Conservation (phyloP, 1,140 invertebrate genomes). For the Acarapis woodi region DNA sequence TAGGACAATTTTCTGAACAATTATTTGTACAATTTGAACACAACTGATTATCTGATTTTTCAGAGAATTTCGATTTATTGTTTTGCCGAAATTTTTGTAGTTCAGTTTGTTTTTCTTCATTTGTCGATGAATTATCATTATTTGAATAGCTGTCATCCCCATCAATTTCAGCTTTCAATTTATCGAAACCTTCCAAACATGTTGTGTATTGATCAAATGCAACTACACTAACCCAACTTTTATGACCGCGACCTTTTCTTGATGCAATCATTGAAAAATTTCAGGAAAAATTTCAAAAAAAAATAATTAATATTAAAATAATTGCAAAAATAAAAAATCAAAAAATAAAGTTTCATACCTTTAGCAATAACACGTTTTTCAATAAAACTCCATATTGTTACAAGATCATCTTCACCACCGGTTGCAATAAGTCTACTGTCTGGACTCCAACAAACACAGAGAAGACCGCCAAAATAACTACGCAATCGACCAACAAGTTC, state of each 20-base stretch:
- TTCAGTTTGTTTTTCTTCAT: background rate
- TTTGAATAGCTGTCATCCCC: constrained; percentile 7
- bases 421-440: constrained; percentile 81
- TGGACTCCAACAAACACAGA: constrained; percentile 89
- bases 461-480: constrained; percentile 81
- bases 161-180: constrained; percentile 17
- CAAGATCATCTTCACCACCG: constrained; percentile 91
- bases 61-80: background rate
- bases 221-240: constrained; percentile 89
- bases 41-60: background rate
- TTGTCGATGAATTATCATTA: background rate
- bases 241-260: constrained; percentile 66
- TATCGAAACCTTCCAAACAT: constrained; percentile 19
- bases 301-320: no score
- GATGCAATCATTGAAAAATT: no score
- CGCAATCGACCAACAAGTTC: constrained; percentile 63
- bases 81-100: background rate
- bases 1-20: background rate
- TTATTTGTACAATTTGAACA: background rate
- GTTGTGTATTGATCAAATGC: constrained; percentile 80
- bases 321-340: no score
- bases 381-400: constrained; percentile 84
- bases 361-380: constrained; percentile 77
- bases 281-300: no score
- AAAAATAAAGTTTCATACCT: no score